A percentile compares a stretch with the other conserved stretches of the same genome.
Conservation (phyloP, 2,113 vertebrate species). For the Xiphophorus couchianus region DNA sequence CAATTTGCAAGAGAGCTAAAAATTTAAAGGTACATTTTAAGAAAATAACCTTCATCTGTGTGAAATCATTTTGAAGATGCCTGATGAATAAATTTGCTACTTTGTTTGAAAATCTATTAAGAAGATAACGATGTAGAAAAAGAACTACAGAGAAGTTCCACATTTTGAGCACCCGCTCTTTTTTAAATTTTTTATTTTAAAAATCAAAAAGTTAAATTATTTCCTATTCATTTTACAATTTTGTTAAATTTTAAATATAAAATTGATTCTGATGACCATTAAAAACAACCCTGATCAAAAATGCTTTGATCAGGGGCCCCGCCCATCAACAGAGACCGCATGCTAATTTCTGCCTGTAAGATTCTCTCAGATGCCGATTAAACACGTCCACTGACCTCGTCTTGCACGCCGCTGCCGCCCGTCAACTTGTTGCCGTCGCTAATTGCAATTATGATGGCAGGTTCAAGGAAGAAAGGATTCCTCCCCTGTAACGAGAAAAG, state of each 20-base stretch:
- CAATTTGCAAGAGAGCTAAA: not conserved
- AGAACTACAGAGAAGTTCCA: no score
- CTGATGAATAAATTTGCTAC: not conserved
- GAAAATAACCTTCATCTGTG: not conserved
- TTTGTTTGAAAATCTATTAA: no score
- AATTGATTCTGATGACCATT: not conserved
- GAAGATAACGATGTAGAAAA: no score
- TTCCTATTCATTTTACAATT: not conserved
- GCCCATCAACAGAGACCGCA: slow-evolving; percentile 6
- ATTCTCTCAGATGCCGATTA: not conserved
- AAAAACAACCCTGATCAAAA: not conserved
- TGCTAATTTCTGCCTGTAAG: not conserved
- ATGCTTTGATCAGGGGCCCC: not conserved
- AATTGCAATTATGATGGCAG: slow-evolving; percentile 92
- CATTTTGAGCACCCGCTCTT: no score
- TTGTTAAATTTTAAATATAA: not conserved
- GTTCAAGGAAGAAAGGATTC: slow-evolving; percentile 94
- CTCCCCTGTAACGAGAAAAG: slow-evolving; percentile 80
- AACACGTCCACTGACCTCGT: slow-evolving; percentile 84
- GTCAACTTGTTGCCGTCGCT: slow-evolving; percentile 94
- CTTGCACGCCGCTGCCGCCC: slow-evolving; percentile 87
- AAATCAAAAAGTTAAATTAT: not conserved
- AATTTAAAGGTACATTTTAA: not conserved
- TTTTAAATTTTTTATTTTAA: not conserved
- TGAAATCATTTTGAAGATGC: not conserved